Percentiles rank a stretch among this genome's conserved stretches.
Conservation (phyloP, 2,113 vertebrate species). For the Merops nubicus region DNA sequence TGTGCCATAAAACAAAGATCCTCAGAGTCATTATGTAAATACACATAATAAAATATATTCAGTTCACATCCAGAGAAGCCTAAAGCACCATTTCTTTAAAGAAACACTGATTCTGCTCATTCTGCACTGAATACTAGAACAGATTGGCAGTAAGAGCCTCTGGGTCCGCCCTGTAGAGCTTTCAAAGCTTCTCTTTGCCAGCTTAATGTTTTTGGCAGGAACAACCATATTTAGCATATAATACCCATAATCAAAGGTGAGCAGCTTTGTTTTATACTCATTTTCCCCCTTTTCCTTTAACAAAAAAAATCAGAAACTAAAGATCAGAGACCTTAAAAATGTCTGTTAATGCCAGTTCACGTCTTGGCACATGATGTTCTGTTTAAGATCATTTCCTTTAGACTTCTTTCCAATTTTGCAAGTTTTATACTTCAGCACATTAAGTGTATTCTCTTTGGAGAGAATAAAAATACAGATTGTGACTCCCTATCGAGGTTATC, state of each 20-base stretch:
- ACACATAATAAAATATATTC: slow-evolving; percentile 7
- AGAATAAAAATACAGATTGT: neutral
- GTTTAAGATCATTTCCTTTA: neutral
- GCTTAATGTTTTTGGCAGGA: slow-evolving; percentile 38
- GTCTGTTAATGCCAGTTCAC: neutral
- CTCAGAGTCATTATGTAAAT: neutral
- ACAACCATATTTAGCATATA: slow-evolving; percentile 16
- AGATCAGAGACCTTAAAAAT: neutral
- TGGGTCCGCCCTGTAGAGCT: neutral
- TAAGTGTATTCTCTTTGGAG: neutral
- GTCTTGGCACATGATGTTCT: neutral
- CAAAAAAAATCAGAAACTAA: neutral
- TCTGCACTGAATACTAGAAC: slow-evolving; percentile 7
- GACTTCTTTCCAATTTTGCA: neutral
- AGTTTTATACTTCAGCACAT: neutral
- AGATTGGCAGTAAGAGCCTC: slow-evolving; percentile 28
- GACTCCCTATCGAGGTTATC: neutral
- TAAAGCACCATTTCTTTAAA: neutral
- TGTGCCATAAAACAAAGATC: neutral
- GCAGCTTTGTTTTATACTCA: neutral
- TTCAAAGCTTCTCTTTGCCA: slow-evolving; percentile 26
- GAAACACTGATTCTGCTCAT: slow-evolving; percentile 20
- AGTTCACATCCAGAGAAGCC: neutral
- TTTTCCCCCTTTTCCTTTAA: neutral
- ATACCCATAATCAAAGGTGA: slow-evolving; percentile 31